phyloP scores from a whole-genome alignment of 2,113 vertebrate species.

The Porphyrio hochstetteri region DNA sequence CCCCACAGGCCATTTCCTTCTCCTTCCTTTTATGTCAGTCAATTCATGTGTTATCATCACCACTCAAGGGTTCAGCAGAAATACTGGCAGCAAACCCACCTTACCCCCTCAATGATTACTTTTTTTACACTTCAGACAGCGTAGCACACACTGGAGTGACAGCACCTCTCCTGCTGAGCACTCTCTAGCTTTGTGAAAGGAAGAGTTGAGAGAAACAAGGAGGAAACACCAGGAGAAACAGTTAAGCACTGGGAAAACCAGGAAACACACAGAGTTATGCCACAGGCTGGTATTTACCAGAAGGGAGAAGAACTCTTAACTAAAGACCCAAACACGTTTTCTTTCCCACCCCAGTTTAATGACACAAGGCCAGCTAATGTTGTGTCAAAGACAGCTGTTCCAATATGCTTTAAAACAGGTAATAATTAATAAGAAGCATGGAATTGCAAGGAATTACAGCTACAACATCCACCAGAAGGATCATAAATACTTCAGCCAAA shows the following conservation, averaged over 20 bases:
- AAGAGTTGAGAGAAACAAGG: neutral
- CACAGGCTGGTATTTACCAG: neutral
- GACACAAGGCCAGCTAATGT: too few relatives aligned
- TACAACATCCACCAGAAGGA: neutral
- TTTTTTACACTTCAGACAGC: neutral
- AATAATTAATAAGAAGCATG: neutral
- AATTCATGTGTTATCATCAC: accelerated
- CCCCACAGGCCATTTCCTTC: neutral
- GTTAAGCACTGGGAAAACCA: neutral
- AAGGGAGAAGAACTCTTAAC: neutral
- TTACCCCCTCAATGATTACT: neutral
- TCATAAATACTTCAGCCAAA: neutral
- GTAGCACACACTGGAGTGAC: accelerated
- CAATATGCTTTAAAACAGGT: neutral
- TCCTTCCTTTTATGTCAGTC: neutral
- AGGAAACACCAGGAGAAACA: neutral
- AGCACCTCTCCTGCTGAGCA: neutral
- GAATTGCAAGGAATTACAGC: neutral
- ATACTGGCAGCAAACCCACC: neutral
- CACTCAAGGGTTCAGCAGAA: neutral
- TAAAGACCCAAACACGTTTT: neutral
- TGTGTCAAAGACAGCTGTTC: neutral
- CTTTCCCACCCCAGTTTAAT: neutral
- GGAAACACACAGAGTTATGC: neutral
- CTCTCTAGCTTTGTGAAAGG: neutral